phyloP scores from a whole-genome alignment of 2,113 vertebrate species.

The Ptilonorhynchus violaceus region DNA sequence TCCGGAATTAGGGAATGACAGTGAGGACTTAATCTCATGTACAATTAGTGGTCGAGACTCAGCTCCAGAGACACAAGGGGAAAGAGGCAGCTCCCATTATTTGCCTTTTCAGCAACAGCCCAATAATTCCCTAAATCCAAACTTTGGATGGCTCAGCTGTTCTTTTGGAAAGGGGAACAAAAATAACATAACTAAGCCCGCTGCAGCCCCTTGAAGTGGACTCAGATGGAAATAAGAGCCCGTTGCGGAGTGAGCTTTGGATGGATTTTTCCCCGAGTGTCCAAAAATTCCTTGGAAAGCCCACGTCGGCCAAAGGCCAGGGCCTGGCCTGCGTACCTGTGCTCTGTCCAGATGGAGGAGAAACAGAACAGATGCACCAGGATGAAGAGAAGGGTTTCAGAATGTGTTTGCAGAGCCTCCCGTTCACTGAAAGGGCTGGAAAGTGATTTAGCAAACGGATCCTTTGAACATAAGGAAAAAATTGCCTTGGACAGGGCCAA shows the following conservation, averaged over 20 bases:
- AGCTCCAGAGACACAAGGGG: background rate
- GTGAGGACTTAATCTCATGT: background rate
- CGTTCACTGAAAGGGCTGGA: background rate
- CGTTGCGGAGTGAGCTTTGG: conserved; percentile 69
- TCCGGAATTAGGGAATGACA: background rate
- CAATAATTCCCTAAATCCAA: conserved; percentile 34
- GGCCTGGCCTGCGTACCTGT: conserved; percentile 28
- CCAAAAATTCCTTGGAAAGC: conserved; percentile 68
- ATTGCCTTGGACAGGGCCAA: conserved; percentile 1
- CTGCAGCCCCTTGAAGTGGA: conserved; percentile 70
- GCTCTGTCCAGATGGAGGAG: conserved; percentile 21
- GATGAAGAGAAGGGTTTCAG: conserved; percentile 17
- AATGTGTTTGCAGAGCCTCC: conserved; percentile 41
- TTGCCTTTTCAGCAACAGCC: background rate
- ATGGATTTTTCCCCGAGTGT: background rate
- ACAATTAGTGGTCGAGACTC: background rate
- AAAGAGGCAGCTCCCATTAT: background rate
- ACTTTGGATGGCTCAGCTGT: background rate
- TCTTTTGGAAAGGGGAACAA: conserved; percentile 51
- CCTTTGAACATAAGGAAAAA: conserved; percentile 51
- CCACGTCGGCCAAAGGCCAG: conserved; percentile 22
- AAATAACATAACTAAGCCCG: conserved; percentile 39
- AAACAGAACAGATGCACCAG: conserved; percentile 7
- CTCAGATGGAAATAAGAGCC: conserved; percentile 75
- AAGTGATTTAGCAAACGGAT: conserved; percentile 38